These are phyloP conservation scores for Eupithecia dodoneata DNA, from an alignment of 2,888 invertebrate genomes.

Conservation along the genomic window DNA sequence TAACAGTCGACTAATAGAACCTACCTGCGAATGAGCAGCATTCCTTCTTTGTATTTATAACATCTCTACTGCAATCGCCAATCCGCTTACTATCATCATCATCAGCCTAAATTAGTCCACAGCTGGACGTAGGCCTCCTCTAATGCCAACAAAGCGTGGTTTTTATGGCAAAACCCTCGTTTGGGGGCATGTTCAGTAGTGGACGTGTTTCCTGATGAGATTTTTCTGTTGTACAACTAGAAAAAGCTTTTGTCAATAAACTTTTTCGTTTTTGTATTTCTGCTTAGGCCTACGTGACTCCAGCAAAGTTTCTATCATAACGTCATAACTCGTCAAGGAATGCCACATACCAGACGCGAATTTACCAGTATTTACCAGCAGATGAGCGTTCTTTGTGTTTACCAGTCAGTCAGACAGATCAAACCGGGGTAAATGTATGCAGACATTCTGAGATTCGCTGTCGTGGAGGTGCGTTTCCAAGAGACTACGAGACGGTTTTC, in stretches of 20 bases:
- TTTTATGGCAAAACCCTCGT: too few relatives aligned
- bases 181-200: too few relatives aligned
- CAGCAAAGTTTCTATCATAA: neutral
- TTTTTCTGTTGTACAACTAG: too few relatives aligned
- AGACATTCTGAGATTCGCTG: constrained; percentile 1
- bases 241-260: neutral
- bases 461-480: neutral
- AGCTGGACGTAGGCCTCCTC: too few relatives aligned
- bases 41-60: too few relatives aligned
- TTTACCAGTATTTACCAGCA: constrained; percentile 24
- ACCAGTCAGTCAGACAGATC: constrained; percentile 29
- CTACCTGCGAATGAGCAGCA: too few relatives aligned
- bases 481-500: neutral
- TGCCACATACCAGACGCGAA: constrained; percentile 21
- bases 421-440: constrained; percentile 26
- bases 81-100: too few relatives aligned
- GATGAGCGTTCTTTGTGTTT: constrained; percentile 28
- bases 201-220: too few relatives aligned
- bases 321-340: neutral
- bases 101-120: too few relatives aligned
- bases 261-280: neutral
- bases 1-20: too few relatives aligned
- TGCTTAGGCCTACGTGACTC: neutral
- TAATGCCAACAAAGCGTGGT: too few relatives aligned
- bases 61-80: too few relatives aligned